Percentiles rank a stretch among this genome's conserved stretches.
Evolutionary conservation across 2,113 vertebrate species (phyloP).

Genomic region (Elanus axillaris): DNA sequence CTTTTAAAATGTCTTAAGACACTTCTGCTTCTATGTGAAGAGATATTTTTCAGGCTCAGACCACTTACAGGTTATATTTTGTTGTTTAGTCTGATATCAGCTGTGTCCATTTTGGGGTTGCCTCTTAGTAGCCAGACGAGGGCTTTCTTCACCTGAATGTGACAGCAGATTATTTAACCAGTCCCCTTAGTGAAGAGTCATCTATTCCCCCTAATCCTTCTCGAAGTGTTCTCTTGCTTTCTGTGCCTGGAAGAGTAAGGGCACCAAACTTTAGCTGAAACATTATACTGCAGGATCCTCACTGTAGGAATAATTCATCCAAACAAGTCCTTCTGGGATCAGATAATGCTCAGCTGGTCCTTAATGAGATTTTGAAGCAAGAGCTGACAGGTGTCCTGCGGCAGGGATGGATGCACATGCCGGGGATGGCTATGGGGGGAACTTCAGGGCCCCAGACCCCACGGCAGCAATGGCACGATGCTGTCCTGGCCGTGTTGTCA

Average conservation of each 20-base stretch:
- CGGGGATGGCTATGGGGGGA: not conserved
- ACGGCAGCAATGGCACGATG: accelerated
- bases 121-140: not conserved
- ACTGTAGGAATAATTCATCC: not conserved
- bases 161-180: not conserved
- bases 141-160: not conserved
- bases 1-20: not conserved
- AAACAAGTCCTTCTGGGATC: not conserved
- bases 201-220: not conserved
- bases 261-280: not conserved
- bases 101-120: not conserved
- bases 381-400: not conserved
- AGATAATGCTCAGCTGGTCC: not conserved
- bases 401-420: not conserved
- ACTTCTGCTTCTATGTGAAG: not conserved
- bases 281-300: not conserved
- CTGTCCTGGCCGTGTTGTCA: not conserved
- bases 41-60: not conserved
- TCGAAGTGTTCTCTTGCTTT: not conserved
- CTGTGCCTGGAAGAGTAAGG: not conserved
- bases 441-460: not conserved
- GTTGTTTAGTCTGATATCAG: not conserved
- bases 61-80: not conserved
- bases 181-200: not conserved
- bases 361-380: not conserved